A percentile compares a stretch with the other conserved stretches of the same genome.
phyloP scores from a whole-genome alignment of 2,113 vertebrate species.

The Phrynocephalus versicolor region DNA sequence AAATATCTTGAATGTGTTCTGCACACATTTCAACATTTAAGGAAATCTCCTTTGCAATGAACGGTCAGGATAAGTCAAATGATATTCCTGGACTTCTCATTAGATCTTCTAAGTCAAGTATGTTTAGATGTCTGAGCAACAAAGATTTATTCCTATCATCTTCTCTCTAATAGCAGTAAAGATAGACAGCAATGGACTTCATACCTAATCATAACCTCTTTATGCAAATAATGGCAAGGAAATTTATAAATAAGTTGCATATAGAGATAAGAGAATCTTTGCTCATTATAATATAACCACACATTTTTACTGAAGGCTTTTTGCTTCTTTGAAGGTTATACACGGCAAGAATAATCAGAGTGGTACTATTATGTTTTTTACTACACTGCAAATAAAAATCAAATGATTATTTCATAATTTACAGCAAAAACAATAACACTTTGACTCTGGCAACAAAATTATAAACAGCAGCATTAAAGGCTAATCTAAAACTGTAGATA shows the following conservation, averaged over 20 bases:
- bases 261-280: background rate
- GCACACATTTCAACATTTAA: background rate
- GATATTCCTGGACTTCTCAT: background rate
- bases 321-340: background rate
- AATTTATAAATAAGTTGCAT: background rate
- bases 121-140: background rate
- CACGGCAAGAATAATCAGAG: slow-evolving; percentile 6
- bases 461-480: slow-evolving; percentile 26
- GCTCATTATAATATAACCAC: slow-evolving; percentile 18
- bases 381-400: slow-evolving; percentile 2
- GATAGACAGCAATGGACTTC: background rate
- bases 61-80: background rate
- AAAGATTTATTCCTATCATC: background rate
- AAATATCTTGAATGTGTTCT: background rate
- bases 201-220: background rate
- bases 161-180: too few species aligned
- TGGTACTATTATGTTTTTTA: slow-evolving; percentile 9
- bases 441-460: slow-evolving; percentile 6
- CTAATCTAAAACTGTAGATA: slow-evolving; percentile 21
- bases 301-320: background rate
- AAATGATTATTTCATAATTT: background rate
- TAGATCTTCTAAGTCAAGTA: background rate
- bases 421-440: background rate
- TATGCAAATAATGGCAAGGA: slow-evolving; percentile 21
- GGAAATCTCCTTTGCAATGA: background rate